Percentiles rank a stretch among this genome's conserved stretches.
These are phyloP conservation scores for Pelodytes ibericus DNA, from an alignment of 2,797 vertebrate species.

Conservation along the genomic window DNA sequence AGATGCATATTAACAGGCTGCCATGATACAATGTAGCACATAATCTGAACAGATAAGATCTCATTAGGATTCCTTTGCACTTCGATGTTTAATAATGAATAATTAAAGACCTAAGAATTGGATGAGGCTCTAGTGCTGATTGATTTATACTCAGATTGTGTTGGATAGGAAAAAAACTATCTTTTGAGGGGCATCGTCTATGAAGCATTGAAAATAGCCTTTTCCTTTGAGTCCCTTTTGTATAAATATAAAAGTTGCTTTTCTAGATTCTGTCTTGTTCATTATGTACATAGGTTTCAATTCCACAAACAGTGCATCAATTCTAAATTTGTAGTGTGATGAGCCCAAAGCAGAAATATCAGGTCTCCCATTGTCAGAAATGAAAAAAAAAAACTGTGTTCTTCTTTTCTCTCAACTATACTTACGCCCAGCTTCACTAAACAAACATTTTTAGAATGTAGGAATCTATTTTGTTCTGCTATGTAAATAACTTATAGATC, in stretches of 20 bases:
- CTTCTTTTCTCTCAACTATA: no score
- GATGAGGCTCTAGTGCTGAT: conserved; percentile 24
- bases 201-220: background rate
- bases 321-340: no score
- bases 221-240: background rate
- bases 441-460: no score
- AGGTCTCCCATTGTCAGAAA: no score
- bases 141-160: conserved; percentile 30
- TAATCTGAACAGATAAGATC: conserved; percentile 43
- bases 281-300: no score
- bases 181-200: conserved; percentile 6
- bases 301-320: no score
- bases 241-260: background rate
- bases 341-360: no score
- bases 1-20: conserved; percentile 43
- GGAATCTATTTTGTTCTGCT: no score
- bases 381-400: no score
- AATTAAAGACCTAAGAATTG: conserved; percentile 28
- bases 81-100: conserved; percentile 56
- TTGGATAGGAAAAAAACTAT: conserved; percentile 10
- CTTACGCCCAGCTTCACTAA: no score
- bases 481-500: no score
- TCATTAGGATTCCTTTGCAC: conserved; percentile 57
- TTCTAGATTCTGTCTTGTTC: background rate
- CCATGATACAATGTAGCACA: conserved; percentile 48